Conservation (phyloP, 2,113 vertebrate species). For the Lagopus leucura region DNA sequence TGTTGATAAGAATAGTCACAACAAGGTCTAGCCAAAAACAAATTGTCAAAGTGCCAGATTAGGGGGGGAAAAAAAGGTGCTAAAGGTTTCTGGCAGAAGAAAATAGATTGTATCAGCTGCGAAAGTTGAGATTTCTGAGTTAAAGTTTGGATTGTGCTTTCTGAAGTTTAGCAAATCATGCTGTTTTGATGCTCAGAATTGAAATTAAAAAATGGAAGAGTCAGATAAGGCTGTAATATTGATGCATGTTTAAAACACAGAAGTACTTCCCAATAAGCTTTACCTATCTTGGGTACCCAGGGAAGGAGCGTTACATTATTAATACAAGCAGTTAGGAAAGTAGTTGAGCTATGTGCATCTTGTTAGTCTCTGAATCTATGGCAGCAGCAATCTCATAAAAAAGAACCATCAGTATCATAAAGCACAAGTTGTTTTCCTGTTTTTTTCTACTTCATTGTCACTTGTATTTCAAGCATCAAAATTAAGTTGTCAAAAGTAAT, state of each 20-base stretch:
- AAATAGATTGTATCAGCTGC: not conserved
- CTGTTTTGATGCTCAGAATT: not conserved
- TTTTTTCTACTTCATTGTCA: not conserved
- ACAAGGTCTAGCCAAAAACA: not conserved
- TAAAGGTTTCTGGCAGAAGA: not conserved
- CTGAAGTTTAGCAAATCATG: not conserved
- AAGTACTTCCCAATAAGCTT: not conserved
- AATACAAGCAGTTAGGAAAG: not conserved
- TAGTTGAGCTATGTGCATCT: not conserved
- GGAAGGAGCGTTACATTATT: not conserved
- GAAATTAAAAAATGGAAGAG: not conserved
- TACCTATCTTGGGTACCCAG: not conserved
- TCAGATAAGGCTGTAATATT: not conserved
- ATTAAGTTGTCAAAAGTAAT: not conserved
- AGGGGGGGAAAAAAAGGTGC: not conserved
- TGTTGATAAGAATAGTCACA: not conserved
- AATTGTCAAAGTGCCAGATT: not conserved
- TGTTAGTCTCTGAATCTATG: not conserved
- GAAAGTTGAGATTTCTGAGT: not conserved
- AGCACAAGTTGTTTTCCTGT: not conserved
- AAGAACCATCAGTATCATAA: not conserved
- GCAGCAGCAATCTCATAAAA: not conserved
- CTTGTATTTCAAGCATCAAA: not conserved
- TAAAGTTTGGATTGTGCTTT: not conserved
- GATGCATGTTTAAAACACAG: not conserved